Conservation (phyloP, 2,113 vertebrate species). For the Gymnarchus niloticus region DNA sequence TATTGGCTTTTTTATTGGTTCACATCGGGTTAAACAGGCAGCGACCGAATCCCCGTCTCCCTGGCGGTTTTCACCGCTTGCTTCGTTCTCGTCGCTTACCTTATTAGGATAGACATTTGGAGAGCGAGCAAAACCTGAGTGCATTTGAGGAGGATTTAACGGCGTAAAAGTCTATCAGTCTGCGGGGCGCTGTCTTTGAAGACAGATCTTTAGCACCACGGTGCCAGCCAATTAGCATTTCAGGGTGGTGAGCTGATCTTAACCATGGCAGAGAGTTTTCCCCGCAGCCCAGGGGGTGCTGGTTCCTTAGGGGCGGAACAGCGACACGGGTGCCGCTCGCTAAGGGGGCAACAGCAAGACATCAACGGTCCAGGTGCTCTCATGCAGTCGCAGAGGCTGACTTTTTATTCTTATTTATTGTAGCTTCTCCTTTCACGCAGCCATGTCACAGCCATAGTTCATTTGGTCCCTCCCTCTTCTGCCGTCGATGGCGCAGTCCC, state of each 20-base stretch:
- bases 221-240: conserved; percentile 19
- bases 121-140: not conserved
- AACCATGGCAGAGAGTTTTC: not conserved
- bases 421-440: too few species aligned
- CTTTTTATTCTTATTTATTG: too few species aligned
- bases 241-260: not conserved
- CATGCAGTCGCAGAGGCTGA: too few species aligned
- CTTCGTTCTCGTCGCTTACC: not conserved
- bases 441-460: too few species aligned
- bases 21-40: not conserved
- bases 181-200: not conserved
- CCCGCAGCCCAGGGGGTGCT: not conserved
- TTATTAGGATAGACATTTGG: not conserved
- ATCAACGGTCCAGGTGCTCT: too few species aligned
- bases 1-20: not conserved
- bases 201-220: conserved; percentile 15
- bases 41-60: too few species aligned
- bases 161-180: conserved; percentile 18
- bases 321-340: too few species aligned
- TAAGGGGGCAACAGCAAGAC: not conserved
- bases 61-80: not conserved
- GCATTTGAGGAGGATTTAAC: conserved; percentile 19
- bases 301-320: not conserved
- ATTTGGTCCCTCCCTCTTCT: too few species aligned
- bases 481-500: too few species aligned